Conservation (phyloP, 2,888 invertebrate genomes). For the Oegoconia quadripuncta region DNA sequence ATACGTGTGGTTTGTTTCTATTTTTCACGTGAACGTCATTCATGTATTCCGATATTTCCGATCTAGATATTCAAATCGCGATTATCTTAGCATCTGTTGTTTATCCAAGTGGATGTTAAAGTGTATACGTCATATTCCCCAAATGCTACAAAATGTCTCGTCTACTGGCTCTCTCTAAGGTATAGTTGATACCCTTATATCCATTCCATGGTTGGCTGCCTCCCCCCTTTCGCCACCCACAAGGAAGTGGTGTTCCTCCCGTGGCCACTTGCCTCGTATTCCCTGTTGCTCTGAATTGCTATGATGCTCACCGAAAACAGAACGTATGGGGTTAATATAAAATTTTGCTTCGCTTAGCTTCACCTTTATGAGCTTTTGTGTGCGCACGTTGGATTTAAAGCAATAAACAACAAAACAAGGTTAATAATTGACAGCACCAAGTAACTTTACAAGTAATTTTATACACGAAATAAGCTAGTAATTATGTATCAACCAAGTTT, state of each 20-base stretch:
- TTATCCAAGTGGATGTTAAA: slow-evolving; percentile 32
- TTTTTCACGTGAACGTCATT: slow-evolving; percentile 40
- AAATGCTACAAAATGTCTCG: slow-evolving; percentile 12
- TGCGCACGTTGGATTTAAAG: too few species aligned
- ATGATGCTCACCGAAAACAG: slow-evolving; percentile 32
- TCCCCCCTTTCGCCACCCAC: slow-evolving; percentile 32
- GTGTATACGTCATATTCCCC: slow-evolving; percentile 24
- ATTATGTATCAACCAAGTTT: too few species aligned
- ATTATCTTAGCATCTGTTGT: slow-evolving; percentile 33
- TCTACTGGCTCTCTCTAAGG: not conserved
- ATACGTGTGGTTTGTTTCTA: slow-evolving; percentile 41
- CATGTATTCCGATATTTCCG: slow-evolving; percentile 53
- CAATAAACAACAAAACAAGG: too few species aligned
- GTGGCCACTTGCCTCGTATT: slow-evolving; percentile 28
- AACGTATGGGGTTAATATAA: slow-evolving; percentile 37
- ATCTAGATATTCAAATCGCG: slow-evolving; percentile 56
- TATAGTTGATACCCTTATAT: slow-evolving; percentile 29
- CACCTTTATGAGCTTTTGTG: slow-evolving; percentile 25
- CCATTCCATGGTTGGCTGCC: slow-evolving; percentile 44
- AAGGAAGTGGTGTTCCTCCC: slow-evolving; percentile 34
- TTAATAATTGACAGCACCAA: too few species aligned
- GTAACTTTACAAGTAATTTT: too few species aligned
- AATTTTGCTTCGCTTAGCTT: slow-evolving; percentile 35
- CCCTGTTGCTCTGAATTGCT: slow-evolving; percentile 43
- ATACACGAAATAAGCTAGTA: too few species aligned